A percentile compares a stretch with the other conserved stretches of the same genome.
These are phyloP conservation scores for Gnathonemus echidnorhynchus DNA, from an alignment of 2,113 vertebrate species.

Conservation along the genomic window DNA sequence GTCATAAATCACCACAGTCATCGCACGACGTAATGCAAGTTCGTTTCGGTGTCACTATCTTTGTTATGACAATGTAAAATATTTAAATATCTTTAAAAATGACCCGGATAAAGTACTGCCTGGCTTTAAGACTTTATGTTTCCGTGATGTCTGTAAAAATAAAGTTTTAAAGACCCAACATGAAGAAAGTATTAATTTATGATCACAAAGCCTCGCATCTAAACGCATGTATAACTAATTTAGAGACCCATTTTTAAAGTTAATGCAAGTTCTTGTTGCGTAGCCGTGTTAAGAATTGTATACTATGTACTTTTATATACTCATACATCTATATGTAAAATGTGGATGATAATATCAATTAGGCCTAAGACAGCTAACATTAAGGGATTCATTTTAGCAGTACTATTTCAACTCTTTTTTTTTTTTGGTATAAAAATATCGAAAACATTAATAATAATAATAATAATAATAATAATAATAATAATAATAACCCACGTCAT, in stretches of 20 bases:
- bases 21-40: not conserved
- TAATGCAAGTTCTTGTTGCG: not conserved
- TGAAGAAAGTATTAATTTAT: not conserved
- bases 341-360: not conserved
- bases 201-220: not conserved
- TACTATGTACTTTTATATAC: not conserved
- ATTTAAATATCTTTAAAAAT: not conserved
- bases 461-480: constrained; percentile 1
- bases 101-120: not conserved
- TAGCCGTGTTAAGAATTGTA: not conserved
- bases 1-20: not conserved
- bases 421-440: not conserved
- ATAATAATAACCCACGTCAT: not conserved
- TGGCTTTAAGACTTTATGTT: not conserved
- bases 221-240: not conserved
- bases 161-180: not conserved
- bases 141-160: not conserved
- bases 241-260: not conserved
- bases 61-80: not conserved
- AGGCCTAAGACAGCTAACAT: not conserved
- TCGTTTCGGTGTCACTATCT: not conserved
- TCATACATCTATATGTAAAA: not conserved
- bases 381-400: not conserved
- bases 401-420: not conserved
- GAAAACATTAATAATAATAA: not conserved